These are phyloP conservation scores for Dinoponera quadriceps DNA, from an alignment of 1,140 invertebrate genomes.

Conservation along the genomic window DNA sequence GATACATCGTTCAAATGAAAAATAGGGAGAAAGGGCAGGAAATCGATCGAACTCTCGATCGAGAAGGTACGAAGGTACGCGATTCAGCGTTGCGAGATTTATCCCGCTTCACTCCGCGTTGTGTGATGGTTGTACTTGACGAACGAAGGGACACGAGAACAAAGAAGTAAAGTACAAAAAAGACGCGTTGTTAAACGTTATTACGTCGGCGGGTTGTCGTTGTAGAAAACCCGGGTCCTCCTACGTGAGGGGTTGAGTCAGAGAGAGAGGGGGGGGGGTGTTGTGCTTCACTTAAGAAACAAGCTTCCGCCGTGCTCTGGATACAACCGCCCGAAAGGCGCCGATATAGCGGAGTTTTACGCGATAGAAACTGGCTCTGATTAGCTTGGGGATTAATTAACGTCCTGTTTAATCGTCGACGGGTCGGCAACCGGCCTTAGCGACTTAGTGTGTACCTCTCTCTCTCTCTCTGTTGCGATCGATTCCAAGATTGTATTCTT, in stretches of 20 bases:
- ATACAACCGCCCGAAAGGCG: slow-evolving; percentile 60
- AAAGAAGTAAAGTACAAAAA: slow-evolving; percentile 61
- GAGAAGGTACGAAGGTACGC: slow-evolving; percentile 66
- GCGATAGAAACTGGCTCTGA: slow-evolving; percentile 64
- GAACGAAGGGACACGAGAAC: slow-evolving; percentile 62
- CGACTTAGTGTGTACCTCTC: neutral
- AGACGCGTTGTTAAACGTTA: slow-evolving; percentile 57
- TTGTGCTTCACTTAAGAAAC: slow-evolving; percentile 63
- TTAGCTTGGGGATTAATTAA: slow-evolving; percentile 61
- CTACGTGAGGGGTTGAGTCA: slow-evolving; percentile 40
- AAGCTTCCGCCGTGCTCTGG: slow-evolving; percentile 63
- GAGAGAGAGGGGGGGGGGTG: slow-evolving; percentile 7
- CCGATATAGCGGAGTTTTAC: slow-evolving; percentile 59
- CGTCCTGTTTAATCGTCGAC: slow-evolving; percentile 51
- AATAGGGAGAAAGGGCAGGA: neutral
- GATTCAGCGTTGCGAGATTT: slow-evolving; percentile 49
- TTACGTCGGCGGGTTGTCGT: slow-evolving; percentile 55
- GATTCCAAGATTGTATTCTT: slow-evolving; percentile 33
- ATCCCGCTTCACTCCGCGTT: slow-evolving; percentile 47
- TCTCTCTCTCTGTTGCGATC: neutral
- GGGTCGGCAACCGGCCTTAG: slow-evolving; percentile 45
- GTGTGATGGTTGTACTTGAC: slow-evolving; percentile 67
- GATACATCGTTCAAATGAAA: slow-evolving; percentile 69
- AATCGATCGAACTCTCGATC: slow-evolving; percentile 34
- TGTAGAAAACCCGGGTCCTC: slow-evolving; percentile 54